These are phyloP conservation scores for Anser cygnoides DNA, from an alignment of 2,113 vertebrate species.

Conservation along the genomic window DNA sequence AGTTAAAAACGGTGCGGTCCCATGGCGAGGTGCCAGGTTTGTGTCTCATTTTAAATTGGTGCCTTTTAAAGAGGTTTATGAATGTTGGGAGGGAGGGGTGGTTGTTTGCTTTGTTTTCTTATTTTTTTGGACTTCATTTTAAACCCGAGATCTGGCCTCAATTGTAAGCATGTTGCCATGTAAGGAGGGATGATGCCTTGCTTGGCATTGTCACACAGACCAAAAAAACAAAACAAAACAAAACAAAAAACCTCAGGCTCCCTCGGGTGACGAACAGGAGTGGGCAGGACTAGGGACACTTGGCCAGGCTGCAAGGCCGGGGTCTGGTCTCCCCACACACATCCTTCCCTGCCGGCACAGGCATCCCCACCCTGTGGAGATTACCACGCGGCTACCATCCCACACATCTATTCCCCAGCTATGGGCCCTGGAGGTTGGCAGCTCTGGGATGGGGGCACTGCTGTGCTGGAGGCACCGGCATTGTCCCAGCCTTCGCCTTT, in stretches of 20 bases:
- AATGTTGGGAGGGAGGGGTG: background rate
- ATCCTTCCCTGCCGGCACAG: fast-evolving
- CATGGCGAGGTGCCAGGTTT: constrained; percentile 44
- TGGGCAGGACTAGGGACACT: too few species aligned
- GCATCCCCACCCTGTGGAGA: background rate
- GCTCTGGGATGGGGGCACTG: background rate
- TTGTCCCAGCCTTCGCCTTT: background rate
- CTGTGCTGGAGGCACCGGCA: background rate
- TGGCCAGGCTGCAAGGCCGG: too few species aligned
- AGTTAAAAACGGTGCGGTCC: constrained; percentile 64
- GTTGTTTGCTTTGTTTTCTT: background rate
- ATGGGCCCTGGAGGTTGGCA: background rate
- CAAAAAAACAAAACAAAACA: background rate
- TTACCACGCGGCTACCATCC: fast-evolving
- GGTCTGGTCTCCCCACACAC: fast-evolving
- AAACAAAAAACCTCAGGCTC: background rate
- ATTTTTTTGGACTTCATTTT: background rate
- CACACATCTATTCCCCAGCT: background rate
- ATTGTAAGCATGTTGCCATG: fast-evolving
- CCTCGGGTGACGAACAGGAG: background rate
- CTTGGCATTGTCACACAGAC: background rate
- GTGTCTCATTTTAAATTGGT: background rate
- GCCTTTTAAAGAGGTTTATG: background rate
- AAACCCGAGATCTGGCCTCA: background rate
- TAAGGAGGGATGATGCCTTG: background rate